Evolutionary conservation across 2,888 invertebrate species (phyloP).

Genomic region (Latrodectus hesperus): DNA sequence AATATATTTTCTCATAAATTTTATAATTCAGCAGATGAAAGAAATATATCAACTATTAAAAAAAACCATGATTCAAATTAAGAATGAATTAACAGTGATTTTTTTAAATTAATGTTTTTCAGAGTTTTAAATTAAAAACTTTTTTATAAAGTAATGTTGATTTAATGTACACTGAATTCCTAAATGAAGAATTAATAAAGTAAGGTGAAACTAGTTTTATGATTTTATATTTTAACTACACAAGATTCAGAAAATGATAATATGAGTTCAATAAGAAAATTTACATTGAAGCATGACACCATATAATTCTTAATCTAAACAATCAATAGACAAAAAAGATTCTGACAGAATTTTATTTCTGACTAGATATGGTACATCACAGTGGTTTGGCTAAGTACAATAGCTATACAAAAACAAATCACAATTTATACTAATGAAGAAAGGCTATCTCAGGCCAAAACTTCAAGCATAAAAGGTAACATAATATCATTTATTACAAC

Average conservation of each 20-base stretch:
- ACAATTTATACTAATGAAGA: constrained; percentile 54
- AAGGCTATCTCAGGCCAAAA: constrained; percentile 56
- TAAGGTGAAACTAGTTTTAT: neutral
- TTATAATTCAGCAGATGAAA: no score
- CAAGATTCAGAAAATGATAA: no score
- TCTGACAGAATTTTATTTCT: constrained; percentile 68
- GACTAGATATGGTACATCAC: constrained; percentile 69
- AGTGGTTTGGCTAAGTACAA: constrained; percentile 69
- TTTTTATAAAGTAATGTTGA: neutral
- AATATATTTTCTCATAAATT: no score
- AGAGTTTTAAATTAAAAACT: neutral
- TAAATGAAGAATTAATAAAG: neutral
- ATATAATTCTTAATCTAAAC: no score
- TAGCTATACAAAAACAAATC: constrained; percentile 64
- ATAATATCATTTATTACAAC: neutral
- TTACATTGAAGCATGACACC: no score
- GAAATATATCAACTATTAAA: no score
- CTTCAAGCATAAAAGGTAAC: constrained; percentile 60
- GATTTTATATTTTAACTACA: neutral
- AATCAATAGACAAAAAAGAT: neutral
- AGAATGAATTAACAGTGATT: no score
- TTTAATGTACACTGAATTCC: neutral
- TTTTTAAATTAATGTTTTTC: neutral
- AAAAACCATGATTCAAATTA: no score
- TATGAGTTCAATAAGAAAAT: no score